Base-by-base conservation (phyloP, 2,113 vertebrate genomes). In the Anarrhichthys ocellatus region DNA sequence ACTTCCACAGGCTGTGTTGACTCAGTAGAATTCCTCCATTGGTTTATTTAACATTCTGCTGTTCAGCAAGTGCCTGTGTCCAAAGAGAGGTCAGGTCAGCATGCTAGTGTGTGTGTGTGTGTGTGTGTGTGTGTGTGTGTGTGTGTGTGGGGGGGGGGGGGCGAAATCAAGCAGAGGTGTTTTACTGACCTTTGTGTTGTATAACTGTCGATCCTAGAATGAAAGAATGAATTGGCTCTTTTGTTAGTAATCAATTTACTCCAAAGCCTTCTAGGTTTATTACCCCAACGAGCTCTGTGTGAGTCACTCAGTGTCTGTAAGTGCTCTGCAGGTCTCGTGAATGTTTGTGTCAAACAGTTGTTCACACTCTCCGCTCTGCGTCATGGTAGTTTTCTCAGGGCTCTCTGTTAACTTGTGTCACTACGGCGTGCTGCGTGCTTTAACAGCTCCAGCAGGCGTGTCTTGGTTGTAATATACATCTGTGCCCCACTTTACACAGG, bases 41-140 rank as follows among this genome's bases (percentile, higher is more conserved):
- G 82, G 81, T 89, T 89, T 85, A 86, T 86, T 92, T 84, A 89
- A 88, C 80, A 79, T 90, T 86, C 79, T 87, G 84, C 14, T 34
- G 87, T 84, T 79, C 84, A 87, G 77, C 80, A 85, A 88, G 79
- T 83, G 80, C 68, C 72, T 84, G 67, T 78, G 58, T 85, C 87
- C 86, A 81, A 76, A 82, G 62, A 66, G 62, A 70, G 70, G 48
- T n/a, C n/a, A n/a, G n/a, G n/a, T n/a, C n/a, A n/a, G n/a, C n/a
- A n/a, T n/a, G n/a, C n/a, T n/a, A n/a, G n/a, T 50, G 34, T 27
- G 27, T 50, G 65, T 34, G 38, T 54, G 56, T 56, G 38, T 65
- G 46, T 58, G 36, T 42, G 27, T 58, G 61, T 36, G 27, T 54
- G 62, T 40, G 38, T 61, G 75, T 36, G 34, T 59, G 56, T 62